A percentile compares a stretch with the other conserved stretches of the same genome.
These are phyloP conservation scores for Sebastes diaconus DNA, from an alignment of 2,797 vertebrate species.

Conservation along the genomic window DNA sequence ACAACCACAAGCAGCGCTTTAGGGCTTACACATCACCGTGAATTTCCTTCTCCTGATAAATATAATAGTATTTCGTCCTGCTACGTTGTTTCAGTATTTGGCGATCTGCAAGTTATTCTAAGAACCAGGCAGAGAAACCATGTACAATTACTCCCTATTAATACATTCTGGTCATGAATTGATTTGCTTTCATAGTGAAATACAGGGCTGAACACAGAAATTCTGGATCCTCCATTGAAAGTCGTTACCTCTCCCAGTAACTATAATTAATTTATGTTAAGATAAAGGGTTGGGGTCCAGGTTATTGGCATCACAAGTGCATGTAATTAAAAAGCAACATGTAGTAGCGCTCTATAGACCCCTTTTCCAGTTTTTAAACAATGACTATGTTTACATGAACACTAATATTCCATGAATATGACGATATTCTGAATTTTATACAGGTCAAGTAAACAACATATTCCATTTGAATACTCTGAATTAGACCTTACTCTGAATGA, in stretches of 20 bases:
- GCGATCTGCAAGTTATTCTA: background rate
- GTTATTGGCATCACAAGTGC: conserved; percentile 41
- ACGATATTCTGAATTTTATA: too few species aligned
- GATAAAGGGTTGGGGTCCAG: conserved; percentile 22
- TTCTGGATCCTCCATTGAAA: conserved; percentile 31
- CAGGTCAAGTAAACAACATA: too few species aligned
- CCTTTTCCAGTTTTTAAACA: too few species aligned
- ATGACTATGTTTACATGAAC: too few species aligned
- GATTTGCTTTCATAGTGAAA: conserved; percentile 44
- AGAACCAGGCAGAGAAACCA: background rate
- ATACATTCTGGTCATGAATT: conserved; percentile 28
- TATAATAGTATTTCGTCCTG: conserved; percentile 5
- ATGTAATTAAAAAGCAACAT: conserved; percentile 35
- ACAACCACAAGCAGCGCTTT: conserved; percentile 21
- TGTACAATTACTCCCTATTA: conserved; percentile 19
- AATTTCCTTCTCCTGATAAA: background rate
- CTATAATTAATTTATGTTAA: conserved; percentile 28
- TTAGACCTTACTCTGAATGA: too few species aligned
- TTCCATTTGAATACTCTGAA: too few species aligned
- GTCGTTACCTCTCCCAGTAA: conserved; percentile 19
- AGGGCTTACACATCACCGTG: conserved; percentile 5
- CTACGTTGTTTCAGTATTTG: conserved; percentile 16
- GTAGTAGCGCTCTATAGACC: background rate
- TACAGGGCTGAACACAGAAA: conserved; percentile 40
- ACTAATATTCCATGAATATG: too few species aligned